Evolutionary conservation across 2,888 invertebrate genomes (phyloP), one percentile per base, ranked within the genome.

Genomic region (Anodontia alba): DNA sequence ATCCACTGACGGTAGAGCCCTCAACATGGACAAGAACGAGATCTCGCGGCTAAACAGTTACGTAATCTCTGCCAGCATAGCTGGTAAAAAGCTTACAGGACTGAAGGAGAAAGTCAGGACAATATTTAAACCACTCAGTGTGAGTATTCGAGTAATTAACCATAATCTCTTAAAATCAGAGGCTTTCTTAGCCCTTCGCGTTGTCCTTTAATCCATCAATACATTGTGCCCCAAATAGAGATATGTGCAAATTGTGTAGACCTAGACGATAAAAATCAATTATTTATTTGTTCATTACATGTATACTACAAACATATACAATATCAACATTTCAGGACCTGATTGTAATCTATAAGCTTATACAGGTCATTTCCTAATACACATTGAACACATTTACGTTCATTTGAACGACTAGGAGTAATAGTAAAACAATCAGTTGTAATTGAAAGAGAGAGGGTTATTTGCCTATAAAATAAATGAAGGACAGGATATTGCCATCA

Each of bases 61-160:
- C 73, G 81, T 92, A 67, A 90, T 92, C 43, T 91, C 92, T 15
- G 92, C 91, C 20, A 90, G 90, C 68, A 89, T 92, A 10, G 90
- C 89, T 0, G 90, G 90, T 7, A 84, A 83, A 57, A 87, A 84
- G 68, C 83, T 91, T 17, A 46, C 80, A 31, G 86, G 87, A 17
- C 83, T 92, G 10, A 78, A 85, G 5, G 88, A 92, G n/a, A 89
- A 86, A 62, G 89, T 92, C 10, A 84, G 88, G 67, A 88, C 90
- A 20, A 85, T 91, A 36, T 92, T 91, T 68, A 87, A 83, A 78
- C 91, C 91, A 12, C 75, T 88, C 29, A 84, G 87, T 87, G 92
- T 92, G 78, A 69, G 69, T 38, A 36, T 23, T n/a, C 20, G 10
- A 57, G 42, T 42, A 15, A 42, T 31, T 31, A n/a, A n/a, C n/a